phyloP scores from a whole-genome alignment of 2,113 vertebrate species.

The Neodontobutis hainanensis region DNA sequence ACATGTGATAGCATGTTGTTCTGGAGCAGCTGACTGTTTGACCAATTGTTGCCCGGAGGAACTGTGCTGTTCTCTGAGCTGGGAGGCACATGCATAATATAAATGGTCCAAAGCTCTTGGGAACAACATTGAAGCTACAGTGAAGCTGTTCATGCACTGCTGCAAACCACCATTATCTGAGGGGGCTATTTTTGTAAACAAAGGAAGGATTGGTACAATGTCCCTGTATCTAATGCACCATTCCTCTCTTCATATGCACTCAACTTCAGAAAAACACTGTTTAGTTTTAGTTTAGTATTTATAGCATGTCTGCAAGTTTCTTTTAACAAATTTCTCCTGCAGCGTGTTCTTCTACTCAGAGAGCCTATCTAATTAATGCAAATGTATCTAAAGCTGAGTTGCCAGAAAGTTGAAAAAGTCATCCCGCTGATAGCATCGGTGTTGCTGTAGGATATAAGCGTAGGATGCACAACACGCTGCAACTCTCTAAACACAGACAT shows the following conservation, averaged over 20 bases:
- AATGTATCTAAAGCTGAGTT: slow-evolving; percentile 71
- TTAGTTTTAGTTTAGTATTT: slow-evolving; percentile 60
- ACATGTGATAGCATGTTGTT: no score
- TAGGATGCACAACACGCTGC: slow-evolving; percentile 65
- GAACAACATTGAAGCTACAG: not conserved
- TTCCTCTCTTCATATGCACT: slow-evolving; percentile 10
- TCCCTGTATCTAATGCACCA: slow-evolving; percentile 5
- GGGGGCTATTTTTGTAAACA: slow-evolving; percentile 10
- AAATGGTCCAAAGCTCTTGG: no score
- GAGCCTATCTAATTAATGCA: slow-evolving; percentile 79
- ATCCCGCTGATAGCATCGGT: slow-evolving; percentile 69
- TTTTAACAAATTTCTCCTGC: slow-evolving; percentile 68
- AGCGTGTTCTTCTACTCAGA: slow-evolving; percentile 61
- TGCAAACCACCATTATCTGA: slow-evolving; percentile 10
- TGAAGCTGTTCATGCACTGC: not conserved
- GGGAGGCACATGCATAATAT: no score
- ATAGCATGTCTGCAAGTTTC: slow-evolving; percentile 45
- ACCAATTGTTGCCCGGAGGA: no score
- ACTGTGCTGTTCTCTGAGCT: no score
- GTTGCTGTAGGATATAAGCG: slow-evolving; percentile 67
- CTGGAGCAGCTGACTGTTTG: no score
- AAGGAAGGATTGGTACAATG: not conserved
- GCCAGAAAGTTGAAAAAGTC: slow-evolving; percentile 77
- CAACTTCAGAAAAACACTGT: slow-evolving; percentile 28
- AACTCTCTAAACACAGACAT: slow-evolving; percentile 36